A percentile compares a stretch with the other conserved stretches of the same genome.
phyloP scores from a whole-genome alignment of 2,797 vertebrate species.

The Coregonus sp. region DNA sequence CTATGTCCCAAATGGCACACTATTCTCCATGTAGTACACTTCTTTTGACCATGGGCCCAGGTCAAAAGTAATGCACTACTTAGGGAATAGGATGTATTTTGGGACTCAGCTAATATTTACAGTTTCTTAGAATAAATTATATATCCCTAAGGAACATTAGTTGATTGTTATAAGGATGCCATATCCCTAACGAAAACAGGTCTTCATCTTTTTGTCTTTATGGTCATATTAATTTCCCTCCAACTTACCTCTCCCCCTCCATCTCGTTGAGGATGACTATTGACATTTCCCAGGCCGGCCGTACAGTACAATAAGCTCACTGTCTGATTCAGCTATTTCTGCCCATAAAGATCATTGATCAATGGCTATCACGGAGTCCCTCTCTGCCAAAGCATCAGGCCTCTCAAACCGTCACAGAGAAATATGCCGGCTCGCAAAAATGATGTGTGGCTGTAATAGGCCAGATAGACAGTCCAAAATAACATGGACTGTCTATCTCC shows the following conservation, averaged over 20 bases:
- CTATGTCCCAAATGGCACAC: too few relatives aligned
- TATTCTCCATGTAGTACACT: too few relatives aligned
- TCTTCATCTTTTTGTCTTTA: slow-evolving; percentile 47
- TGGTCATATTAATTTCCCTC: slow-evolving; percentile 27
- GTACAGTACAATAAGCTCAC: slow-evolving; percentile 45
- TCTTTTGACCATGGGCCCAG: too few relatives aligned
- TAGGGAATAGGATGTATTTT: not conserved
- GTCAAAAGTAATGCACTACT: too few relatives aligned
- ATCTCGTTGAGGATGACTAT: slow-evolving; percentile 30
- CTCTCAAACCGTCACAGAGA: slow-evolving; percentile 35
- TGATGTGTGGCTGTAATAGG: slow-evolving; percentile 41
- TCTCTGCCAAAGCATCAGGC: slow-evolving; percentile 27
- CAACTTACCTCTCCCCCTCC: slow-evolving; percentile 35
- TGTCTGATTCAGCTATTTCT: slow-evolving; percentile 62
- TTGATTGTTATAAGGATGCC: slow-evolving; percentile 61
- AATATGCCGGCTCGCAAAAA: slow-evolving; percentile 43
- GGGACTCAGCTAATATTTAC: not conserved
- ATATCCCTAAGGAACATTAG: not conserved
- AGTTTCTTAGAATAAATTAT: not conserved
- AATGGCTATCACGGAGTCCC: slow-evolving; percentile 36
- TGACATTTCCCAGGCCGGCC: slow-evolving; percentile 58
- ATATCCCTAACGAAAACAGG: slow-evolving; percentile 62
- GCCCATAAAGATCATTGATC: slow-evolving; percentile 58
- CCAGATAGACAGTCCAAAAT: slow-evolving; percentile 24
- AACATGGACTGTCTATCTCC: slow-evolving; percentile 6